Conservation (phyloP, 2,113 vertebrate genomes). For the Nannobrachium achirus region DNA sequence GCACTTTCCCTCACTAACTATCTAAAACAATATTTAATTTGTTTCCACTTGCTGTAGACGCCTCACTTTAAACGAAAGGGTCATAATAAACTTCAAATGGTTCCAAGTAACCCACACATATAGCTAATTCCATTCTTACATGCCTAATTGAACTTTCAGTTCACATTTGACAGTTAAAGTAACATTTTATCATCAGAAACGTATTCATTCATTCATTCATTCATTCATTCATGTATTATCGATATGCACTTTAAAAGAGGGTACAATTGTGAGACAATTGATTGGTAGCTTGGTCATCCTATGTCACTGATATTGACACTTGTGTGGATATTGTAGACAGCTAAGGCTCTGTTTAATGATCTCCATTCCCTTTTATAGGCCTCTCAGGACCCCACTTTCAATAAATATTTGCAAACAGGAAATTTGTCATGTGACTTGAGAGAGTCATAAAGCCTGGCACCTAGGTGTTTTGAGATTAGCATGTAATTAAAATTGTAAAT, state of each 20-base stretch:
- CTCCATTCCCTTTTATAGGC: conserved; percentile 71
- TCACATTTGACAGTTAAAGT: no score
- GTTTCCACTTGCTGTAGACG: no score
- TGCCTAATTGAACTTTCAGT: no score
- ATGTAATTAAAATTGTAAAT: conserved; percentile 82
- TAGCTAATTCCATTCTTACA: no score
- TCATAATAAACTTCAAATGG: no score
- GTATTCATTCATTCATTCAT: no score
- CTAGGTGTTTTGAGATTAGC: conserved; percentile 79
- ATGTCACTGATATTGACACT: conserved; percentile 70
- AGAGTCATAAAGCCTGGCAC: conserved; percentile 73
- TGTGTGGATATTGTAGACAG: conserved; percentile 62
- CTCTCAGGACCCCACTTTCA: conserved; percentile 72
- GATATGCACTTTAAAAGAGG: conserved; percentile 14
- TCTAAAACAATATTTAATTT: no score
- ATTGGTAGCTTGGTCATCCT: conserved; percentile 47
- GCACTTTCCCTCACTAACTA: no score
- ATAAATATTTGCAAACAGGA: conserved; percentile 79
- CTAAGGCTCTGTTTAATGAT: conserved; percentile 74
- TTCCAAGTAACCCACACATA: no score
- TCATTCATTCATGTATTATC: neutral
- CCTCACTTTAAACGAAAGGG: neutral
- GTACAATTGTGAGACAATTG: conserved; percentile 44
- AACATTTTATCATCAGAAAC: no score
- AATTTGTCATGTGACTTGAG: conserved; percentile 74